These are phyloP conservation scores for Megamerina dolium DNA, from an alignment of 2,888 invertebrate genomes.

Conservation along the genomic window DNA sequence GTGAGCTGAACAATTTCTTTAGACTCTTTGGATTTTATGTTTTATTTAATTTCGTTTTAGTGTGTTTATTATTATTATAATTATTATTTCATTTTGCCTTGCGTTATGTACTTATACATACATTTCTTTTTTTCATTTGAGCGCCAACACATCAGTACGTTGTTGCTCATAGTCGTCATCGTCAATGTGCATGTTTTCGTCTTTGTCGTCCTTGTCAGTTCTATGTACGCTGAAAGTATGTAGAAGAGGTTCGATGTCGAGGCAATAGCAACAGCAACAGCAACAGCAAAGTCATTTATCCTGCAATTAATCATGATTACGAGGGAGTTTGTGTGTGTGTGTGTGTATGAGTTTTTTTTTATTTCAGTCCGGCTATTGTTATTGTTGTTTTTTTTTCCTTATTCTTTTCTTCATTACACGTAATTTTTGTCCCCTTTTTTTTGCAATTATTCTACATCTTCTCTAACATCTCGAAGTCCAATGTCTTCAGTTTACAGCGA, in stretches of 20 bases:
- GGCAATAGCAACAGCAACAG: too few species aligned
- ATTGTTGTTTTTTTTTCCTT: conserved; percentile 5
- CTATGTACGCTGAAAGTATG: too few species aligned
- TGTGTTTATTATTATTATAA: background rate
- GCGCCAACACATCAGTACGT: conserved; percentile 21
- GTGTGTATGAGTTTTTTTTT: background rate
- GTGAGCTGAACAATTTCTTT: conserved; percentile 12
- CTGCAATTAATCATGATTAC: conserved; percentile 48
- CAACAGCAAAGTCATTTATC: conserved; percentile 37
- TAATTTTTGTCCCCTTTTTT: too few species aligned
- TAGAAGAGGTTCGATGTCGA: too few species aligned
- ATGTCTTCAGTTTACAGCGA: too few species aligned
- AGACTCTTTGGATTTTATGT: conserved; percentile 1
- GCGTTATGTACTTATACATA: background rate
- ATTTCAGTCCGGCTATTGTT: background rate
- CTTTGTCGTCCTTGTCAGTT: too few species aligned
- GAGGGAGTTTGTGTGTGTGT: conserved; percentile 20
- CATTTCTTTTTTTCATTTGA: conserved; percentile 27
- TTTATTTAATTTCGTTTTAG: conserved; percentile 5
- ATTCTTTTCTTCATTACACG: too few species aligned
- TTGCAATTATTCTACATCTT: too few species aligned
- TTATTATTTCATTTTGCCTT: background rate
- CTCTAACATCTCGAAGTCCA: too few species aligned
- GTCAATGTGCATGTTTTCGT: too few species aligned
- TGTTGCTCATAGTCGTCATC: too few species aligned